Base-by-base conservation (phyloP, 1,140 invertebrate genomes). In the Scylla paramamosain region DNA sequence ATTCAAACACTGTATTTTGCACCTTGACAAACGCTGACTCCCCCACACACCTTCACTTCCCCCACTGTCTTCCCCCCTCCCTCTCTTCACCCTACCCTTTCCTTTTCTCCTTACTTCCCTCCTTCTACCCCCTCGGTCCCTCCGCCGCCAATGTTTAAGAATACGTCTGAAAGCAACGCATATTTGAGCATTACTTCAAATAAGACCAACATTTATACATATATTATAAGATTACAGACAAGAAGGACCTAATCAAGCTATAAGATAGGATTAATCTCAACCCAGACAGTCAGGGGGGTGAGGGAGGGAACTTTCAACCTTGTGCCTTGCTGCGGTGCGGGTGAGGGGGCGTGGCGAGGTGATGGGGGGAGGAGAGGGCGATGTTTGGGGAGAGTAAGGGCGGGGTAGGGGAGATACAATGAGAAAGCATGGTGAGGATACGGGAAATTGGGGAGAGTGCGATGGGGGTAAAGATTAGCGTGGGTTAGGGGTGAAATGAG, bases 221-320 rank as follows among this genome's bases (percentile, higher is more conserved):
- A 91, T 91, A 6, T 91, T 91, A 91, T 91, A 91, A 91, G 90
- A 91, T 91, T 91, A 91, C 52, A 91, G 90, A 25, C 52, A 32
- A 46, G 59, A 25, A 77, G 25, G 90, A 31, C 59, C 90, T 91
- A 91, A 91, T 91, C 90, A 91, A 77, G 52, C 67, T 29, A 67
- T 91, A 91, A 91, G 46, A 77, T 39, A 32, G 90, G 90, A 91
- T 91, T 91, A 91, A 67, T 91, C 67, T 91, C 29, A 77, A 77
- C 12, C 67, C n/a, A 20, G 67, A 25, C 67, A 77, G 67, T 25
- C 25, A 77, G 20, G 67, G 67, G n/a, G 67, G 67, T 77, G n/a
- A 77, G 25, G 1, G 20, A 77, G n/a, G 67, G 67, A 20, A 77
- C 67, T 77, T n/a, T 77, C 6, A 77, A 77, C 67, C 67, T 77